phyloP scores from a whole-genome alignment of 2,888 invertebrate species.

The Leptopilina syphax region DNA sequence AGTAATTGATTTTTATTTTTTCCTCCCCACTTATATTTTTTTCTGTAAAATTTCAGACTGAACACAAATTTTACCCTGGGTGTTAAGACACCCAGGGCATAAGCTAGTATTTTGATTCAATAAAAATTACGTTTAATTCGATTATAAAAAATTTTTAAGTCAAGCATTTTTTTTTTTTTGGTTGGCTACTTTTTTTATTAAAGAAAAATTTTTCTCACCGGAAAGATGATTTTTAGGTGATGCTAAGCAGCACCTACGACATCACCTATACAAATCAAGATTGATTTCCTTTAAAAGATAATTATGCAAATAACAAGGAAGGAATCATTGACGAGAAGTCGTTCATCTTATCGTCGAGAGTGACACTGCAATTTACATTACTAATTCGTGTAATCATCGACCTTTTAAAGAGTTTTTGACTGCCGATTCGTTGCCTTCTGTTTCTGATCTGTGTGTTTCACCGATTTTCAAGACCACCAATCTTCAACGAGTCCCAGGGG shows the following conservation, averaged over 20 bases:
- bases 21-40: too few relatives aligned
- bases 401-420: conserved; percentile 65
- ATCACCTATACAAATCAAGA: conserved; percentile 67
- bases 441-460: conserved; percentile 26
- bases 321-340: conserved; percentile 58
- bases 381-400: conserved; percentile 72
- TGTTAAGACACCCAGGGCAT: too few relatives aligned
- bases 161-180: too few relatives aligned
- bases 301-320: conserved; percentile 69
- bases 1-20: too few relatives aligned
- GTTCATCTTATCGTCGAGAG: conserved; percentile 64
- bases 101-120: too few relatives aligned
- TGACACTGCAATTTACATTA: conserved; percentile 74
- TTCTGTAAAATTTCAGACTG: too few relatives aligned
- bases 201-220: too few relatives aligned
- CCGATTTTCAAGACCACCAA: conserved; percentile 26
- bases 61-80: too few relatives aligned
- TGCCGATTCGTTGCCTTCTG: conserved; percentile 45
- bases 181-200: too few relatives aligned
- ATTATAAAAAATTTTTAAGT: too few relatives aligned
- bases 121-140: too few relatives aligned
- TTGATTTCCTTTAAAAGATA: conserved; percentile 61
- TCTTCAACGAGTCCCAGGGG: conserved; percentile 3
- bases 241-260: conserved; percentile 40
- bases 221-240: conserved; percentile 55